phyloP scores from a whole-genome alignment of 37 sponge, comb jelly and placozoan species.

The Ianthella basta region DNA sequence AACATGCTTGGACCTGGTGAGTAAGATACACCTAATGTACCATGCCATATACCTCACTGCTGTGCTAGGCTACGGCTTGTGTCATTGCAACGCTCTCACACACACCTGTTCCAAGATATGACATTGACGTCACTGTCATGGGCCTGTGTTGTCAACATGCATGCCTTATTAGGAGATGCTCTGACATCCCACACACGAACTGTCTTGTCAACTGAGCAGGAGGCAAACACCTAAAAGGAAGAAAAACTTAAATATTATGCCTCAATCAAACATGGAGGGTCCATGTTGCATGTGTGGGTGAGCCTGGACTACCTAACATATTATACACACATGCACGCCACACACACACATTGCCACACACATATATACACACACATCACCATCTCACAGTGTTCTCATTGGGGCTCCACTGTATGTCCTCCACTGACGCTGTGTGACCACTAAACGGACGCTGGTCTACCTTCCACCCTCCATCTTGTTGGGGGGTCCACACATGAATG shows the following conservation, averaged over 20 bases:
- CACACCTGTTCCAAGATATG: constrained; percentile 90
- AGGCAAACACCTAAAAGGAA: constrained; percentile 84
- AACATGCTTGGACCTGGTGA: background rate
- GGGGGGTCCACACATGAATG: constrained; percentile 94
- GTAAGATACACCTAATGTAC: background rate
- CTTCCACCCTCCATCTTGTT: constrained; percentile 65
- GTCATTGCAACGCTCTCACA: background rate
- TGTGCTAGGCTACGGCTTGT: background rate
- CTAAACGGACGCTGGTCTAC: constrained; percentile 85
- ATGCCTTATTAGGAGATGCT: constrained; percentile 84
- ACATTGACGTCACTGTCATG: constrained; percentile 98
- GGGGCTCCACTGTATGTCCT: constrained; percentile 99
- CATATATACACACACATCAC: background rate
- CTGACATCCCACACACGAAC: constrained; percentile 93
- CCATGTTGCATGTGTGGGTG: too few relatives aligned
- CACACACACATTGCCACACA: background rate
- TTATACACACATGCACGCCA: background rate
- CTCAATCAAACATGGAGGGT: too few relatives aligned
- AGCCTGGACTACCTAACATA: background rate
- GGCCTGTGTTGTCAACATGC: constrained; percentile 93
- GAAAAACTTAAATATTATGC: constrained; percentile 1
- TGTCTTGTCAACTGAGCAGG: constrained; percentile 91
- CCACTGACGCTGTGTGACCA: constrained; percentile 87
- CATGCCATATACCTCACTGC: background rate
- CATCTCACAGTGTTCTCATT: constrained; percentile 87